phyloP scores from a whole-genome alignment of 2,797 vertebrate genomes.

The Xerus rutilus region DNA sequence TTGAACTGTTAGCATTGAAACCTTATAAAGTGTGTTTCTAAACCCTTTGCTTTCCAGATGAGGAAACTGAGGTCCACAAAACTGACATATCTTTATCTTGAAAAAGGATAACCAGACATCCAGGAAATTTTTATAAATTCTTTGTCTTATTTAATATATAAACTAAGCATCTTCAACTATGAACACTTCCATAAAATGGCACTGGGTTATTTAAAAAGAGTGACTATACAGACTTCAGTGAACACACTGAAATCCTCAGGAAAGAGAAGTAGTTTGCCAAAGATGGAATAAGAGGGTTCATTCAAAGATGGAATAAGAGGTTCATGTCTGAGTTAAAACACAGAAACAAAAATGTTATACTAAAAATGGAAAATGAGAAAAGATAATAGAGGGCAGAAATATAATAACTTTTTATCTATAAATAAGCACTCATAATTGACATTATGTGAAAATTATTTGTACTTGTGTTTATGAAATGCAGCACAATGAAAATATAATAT shows the following conservation, averaged over 20 bases:
- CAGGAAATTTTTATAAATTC: constrained; percentile 18
- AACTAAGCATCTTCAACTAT: neutral
- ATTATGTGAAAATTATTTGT: constrained; percentile 14
- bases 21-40: neutral
- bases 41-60: neutral
- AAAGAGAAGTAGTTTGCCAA: neutral
- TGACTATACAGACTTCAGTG: neutral
- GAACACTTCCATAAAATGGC: neutral
- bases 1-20: neutral
- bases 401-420: neutral
- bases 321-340: neutral
- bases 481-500: neutral
- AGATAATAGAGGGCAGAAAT: neutral
- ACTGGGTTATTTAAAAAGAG: neutral
- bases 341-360: neutral
- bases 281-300: neutral
- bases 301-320: neutral
- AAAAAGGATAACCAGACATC: neutral
- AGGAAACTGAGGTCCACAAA: neutral
- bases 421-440: neutral
- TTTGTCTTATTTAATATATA: neutral
- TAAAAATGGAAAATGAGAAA: constrained; percentile 18
- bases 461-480: constrained; percentile 30
- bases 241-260: neutral
- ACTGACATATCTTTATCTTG: neutral